phyloP scores from a whole-genome alignment of 2,888 invertebrate species.

The Eupithecia tripunctaria region DNA sequence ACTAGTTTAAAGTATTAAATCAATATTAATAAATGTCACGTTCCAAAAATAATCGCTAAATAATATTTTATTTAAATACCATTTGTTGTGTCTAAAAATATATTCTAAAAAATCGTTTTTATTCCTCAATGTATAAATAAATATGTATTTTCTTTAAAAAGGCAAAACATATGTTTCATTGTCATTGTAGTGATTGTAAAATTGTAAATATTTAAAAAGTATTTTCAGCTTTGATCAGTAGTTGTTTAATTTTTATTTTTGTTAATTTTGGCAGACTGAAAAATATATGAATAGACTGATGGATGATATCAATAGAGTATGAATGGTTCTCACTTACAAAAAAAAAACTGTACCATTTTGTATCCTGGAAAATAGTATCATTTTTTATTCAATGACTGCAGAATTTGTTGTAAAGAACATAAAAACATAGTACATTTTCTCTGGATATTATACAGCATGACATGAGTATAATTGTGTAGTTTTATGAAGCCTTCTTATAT shows the following conservation, averaged over 20 bases:
- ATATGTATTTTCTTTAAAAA: slow-evolving; percentile 26
- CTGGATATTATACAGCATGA: background rate
- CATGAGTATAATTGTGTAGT: background rate
- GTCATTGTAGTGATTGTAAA: slow-evolving; percentile 21
- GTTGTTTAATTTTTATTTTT: slow-evolving; percentile 34
- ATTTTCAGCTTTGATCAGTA: slow-evolving; percentile 25
- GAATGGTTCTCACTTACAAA: slow-evolving; percentile 29
- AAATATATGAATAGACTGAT: slow-evolving; percentile 43
- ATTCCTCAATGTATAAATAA: slow-evolving; percentile 9
- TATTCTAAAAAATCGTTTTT: slow-evolving; percentile 21
- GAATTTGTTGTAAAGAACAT: background rate
- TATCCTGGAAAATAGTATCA: background rate
- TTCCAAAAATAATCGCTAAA: slow-evolving; percentile 22
- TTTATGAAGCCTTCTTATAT: background rate
- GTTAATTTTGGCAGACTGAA: slow-evolving; percentile 46
- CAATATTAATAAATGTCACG: slow-evolving; percentile 13
- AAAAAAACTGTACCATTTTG: background rate
- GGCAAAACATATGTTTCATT: slow-evolving; percentile 28
- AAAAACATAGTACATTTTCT: background rate
- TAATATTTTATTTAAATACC: slow-evolving; percentile 34
- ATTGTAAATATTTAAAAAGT: slow-evolving; percentile 24
- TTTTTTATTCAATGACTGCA: background rate
- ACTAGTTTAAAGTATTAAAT: slow-evolving; percentile 15
- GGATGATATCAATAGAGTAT: slow-evolving; percentile 28
- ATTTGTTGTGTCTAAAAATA: slow-evolving; percentile 39